These are phyloP conservation scores for Saccopteryx leptura DNA, from an alignment of 2,113 vertebrate genomes.

Conservation along the genomic window DNA sequence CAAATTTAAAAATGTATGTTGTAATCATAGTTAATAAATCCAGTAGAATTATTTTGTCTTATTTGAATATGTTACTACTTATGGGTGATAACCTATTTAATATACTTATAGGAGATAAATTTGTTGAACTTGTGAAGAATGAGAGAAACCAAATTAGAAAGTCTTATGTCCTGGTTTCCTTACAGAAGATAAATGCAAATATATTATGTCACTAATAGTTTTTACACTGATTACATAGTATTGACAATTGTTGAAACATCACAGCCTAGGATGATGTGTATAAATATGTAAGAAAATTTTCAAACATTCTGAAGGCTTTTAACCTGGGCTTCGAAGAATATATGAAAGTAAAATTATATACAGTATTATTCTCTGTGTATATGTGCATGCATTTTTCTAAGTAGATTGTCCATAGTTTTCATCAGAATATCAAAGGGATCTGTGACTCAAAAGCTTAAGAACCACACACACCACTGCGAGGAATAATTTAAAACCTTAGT, in stretches of 20 bases:
- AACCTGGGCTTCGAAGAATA: constrained; percentile 6
- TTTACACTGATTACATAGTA: neutral
- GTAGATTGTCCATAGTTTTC: constrained; percentile 10
- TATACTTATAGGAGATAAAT: constrained; percentile 34
- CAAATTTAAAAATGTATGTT: constrained; percentile 18
- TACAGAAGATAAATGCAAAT: constrained; percentile 27
- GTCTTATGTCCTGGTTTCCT: neutral
- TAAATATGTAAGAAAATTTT: constrained; percentile 13
- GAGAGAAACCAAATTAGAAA: constrained; percentile 13
- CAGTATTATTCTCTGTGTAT: neutral
- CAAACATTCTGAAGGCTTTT: neutral
- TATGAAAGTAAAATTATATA: constrained; percentile 13
- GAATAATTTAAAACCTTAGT: constrained; percentile 8
- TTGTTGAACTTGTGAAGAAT: constrained; percentile 19
- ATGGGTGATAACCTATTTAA: neutral
- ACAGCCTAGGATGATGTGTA: neutral
- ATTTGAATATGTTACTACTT: constrained; percentile 1
- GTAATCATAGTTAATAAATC: neutral
- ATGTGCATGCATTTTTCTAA: constrained; percentile 18
- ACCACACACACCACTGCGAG: neutral
- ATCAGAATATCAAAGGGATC: constrained; percentile 4
- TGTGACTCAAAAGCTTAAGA: neutral
- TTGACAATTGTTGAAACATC: constrained; percentile 17
- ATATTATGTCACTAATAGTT: neutral
- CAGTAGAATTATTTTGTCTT: constrained; percentile 49